phyloP scores from a whole-genome alignment of 2,797 vertebrate species.

The Aeoliscus strigatus region DNA sequence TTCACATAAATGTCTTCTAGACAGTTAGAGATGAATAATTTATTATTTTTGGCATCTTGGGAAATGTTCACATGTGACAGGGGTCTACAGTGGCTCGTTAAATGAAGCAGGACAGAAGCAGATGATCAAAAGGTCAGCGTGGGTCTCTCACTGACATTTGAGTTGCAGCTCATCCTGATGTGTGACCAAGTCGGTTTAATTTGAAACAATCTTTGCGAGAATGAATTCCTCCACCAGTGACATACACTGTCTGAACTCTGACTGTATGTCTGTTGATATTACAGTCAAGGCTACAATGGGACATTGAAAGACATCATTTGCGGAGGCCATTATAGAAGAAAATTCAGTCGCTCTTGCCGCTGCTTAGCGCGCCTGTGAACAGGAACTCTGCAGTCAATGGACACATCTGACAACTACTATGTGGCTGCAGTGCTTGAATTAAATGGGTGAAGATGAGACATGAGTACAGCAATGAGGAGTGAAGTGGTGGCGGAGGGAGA shows the following conservation, averaged over 20 bases:
- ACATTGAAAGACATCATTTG: conserved; percentile 32
- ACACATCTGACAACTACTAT: conserved; percentile 40
- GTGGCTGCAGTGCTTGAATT: conserved; percentile 18
- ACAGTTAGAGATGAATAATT: conserved; percentile 64
- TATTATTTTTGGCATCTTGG: conserved; percentile 48
- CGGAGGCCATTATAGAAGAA: conserved; percentile 45
- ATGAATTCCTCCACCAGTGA: not conserved
- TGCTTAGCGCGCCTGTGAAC: conserved; percentile 9
- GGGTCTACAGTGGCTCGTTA: conserved; percentile 60
- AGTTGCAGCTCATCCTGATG: conserved; percentile 18
- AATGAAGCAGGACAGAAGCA: conserved; percentile 57
- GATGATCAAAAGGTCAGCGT: conserved; percentile 64
- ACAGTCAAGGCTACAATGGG: conserved; percentile 24
- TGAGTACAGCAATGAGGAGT: conserved; percentile 22
- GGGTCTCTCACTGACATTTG: conserved; percentile 48
- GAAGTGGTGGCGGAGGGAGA: conserved; percentile 28
- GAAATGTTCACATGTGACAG: conserved; percentile 58
- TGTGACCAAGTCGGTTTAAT: conserved; percentile 21
- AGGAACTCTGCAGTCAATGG: conserved; percentile 33
- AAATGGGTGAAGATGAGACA: conserved; percentile 26
- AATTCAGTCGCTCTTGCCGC: conserved; percentile 35
- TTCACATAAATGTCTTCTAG: conserved; percentile 55
- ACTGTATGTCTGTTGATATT: conserved; percentile 29
- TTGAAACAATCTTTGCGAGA: conserved; percentile 17
- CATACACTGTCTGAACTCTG: not conserved